Conservation (phyloP, 2,113 vertebrate genomes). For the Corythaeola cristata region DNA sequence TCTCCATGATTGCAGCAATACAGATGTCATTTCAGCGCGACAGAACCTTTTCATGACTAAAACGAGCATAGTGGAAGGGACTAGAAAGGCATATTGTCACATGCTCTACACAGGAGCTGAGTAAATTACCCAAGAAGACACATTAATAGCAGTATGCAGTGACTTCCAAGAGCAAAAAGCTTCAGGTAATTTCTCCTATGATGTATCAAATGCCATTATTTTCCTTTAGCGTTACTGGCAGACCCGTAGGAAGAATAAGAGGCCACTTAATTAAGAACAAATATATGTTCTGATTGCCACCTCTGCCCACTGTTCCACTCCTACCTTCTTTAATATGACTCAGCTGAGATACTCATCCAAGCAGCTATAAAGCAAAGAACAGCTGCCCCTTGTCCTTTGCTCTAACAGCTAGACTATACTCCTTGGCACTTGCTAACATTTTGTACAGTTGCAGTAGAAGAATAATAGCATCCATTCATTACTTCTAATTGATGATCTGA, state of each 20-base stretch:
- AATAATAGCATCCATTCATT: neutral
- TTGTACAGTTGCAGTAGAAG: neutral
- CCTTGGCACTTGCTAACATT: neutral
- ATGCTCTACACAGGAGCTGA: neutral
- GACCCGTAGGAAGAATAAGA: neutral
- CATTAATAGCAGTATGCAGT: neutral
- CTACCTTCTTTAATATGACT: neutral
- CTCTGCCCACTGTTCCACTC: neutral
- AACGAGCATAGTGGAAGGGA: neutral
- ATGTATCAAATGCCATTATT: neutral
- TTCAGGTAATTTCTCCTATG: constrained; percentile 13
- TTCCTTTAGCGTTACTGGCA: neutral
- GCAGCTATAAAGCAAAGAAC: neutral
- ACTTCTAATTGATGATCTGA: neutral
- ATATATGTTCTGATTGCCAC: constrained; percentile 10
- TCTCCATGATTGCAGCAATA: neutral
- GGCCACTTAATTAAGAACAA: constrained; percentile 20
- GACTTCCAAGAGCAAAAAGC: constrained; percentile 1
- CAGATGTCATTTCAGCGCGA: neutral
- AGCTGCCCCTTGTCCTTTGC: neutral
- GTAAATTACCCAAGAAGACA: neutral
- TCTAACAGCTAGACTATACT: neutral
- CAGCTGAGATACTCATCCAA: neutral
- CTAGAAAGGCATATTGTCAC: neutral
- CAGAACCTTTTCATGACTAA: neutral